These are phyloP conservation scores for Eupleurogrammus muticus DNA, from an alignment of 2,797 vertebrate genomes.

Conservation along the genomic window DNA sequence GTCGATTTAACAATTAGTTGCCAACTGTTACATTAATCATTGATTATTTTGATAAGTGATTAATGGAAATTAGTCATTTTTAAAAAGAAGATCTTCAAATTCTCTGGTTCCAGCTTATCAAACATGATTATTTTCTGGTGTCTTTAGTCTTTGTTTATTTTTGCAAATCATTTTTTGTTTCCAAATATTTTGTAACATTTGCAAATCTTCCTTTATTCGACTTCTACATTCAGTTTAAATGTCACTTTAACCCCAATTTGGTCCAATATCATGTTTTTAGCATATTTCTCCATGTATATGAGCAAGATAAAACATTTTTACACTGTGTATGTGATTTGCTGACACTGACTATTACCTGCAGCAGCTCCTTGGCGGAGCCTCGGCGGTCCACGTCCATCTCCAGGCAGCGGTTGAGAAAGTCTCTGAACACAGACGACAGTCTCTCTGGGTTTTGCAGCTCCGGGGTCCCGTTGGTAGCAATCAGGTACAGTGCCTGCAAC, in stretches of 20 bases:
- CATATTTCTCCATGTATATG: conserved; percentile 60
- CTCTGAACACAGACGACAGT: conserved; percentile 95
- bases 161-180: no score
- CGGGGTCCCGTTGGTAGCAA: conserved; percentile 98
- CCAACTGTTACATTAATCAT: no score
- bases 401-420: conserved; percentile 97
- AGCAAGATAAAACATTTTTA: not conserved
- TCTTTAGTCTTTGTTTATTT: no score
- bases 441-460: conserved; percentile 98
- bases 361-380: conserved; percentile 94
- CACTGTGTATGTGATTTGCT: not conserved
- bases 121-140: no score
- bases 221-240: not conserved
- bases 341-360: conserved; percentile 87
- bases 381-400: conserved; percentile 99
- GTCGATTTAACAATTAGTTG: no score
- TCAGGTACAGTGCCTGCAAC: conserved; percentile 94
- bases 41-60: no score
- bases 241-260: not conserved
- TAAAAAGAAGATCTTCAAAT: no score
- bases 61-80: no score
- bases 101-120: no score
- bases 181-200: no score
- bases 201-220: not conserved
- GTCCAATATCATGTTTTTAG: not conserved